Evolutionary conservation across 1,140 invertebrate genomes (phyloP).

Genomic region (Plectus sambesii): DNA sequence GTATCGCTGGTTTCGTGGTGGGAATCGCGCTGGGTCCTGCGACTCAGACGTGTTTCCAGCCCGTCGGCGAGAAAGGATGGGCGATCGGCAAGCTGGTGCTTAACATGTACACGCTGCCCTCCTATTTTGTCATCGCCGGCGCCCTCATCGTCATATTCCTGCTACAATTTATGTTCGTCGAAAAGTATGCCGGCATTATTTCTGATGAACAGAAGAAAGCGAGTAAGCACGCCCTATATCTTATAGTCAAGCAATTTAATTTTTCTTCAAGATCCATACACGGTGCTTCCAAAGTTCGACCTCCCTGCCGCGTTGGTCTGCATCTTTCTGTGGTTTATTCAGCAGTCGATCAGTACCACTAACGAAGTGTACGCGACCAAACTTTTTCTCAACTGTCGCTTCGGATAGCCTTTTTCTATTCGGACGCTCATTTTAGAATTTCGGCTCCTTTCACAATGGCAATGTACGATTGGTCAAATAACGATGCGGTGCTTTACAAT

Average conservation of each 20-base stretch:
- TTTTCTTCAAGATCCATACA: conserved; percentile 8
- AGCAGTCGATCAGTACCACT: conserved; percentile 18
- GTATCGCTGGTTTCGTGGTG: conserved; percentile 21
- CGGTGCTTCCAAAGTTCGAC: conserved; percentile 19
- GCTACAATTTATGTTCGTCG: conserved; percentile 15
- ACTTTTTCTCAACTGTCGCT: too few relatives aligned
- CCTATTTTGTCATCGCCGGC: conserved; percentile 20
- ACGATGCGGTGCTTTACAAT: conserved; percentile 19
- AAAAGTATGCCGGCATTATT: conserved; percentile 26
- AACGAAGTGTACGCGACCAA: conserved; percentile 27
- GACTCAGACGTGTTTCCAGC: conserved; percentile 25
- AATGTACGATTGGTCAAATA: conserved; percentile 22
- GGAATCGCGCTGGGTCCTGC: conserved; percentile 28
- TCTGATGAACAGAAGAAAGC: conserved; percentile 17
- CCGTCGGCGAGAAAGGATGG: conserved; percentile 16
- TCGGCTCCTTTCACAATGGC: conserved; percentile 21
- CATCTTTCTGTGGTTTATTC: conserved; percentile 19
- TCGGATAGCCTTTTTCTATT: too few relatives aligned
- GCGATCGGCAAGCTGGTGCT: conserved; percentile 10
- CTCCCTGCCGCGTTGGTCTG: conserved; percentile 15
- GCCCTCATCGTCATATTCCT: conserved; percentile 15
- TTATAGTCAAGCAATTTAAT: conserved; percentile 6
- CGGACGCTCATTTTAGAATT: conserved; percentile 25
- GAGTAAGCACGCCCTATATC: conserved; percentile 3
- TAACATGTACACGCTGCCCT: conserved; percentile 26